Conservation (phyloP, 2,113 vertebrate genomes). For the Platanista minor region DNA sequence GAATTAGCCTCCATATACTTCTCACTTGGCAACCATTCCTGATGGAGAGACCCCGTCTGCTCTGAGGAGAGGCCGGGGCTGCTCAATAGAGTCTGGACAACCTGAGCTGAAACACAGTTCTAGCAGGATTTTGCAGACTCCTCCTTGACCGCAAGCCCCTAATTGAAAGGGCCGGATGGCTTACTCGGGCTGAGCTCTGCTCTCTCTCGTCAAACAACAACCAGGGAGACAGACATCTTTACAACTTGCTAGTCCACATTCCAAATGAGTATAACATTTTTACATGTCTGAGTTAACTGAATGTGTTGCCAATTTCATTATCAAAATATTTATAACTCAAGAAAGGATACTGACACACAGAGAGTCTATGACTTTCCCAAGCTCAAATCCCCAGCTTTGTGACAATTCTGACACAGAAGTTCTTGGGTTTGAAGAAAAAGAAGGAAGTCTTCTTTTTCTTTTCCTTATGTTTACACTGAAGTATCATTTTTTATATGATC, state of each 20-base stretch:
- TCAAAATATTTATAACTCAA: not conserved
- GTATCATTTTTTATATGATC: not conserved
- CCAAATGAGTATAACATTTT: constrained; percentile 5
- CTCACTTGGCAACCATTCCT: not conserved
- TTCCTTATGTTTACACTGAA: not conserved
- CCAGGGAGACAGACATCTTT: not conserved
- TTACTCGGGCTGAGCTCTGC: not conserved
- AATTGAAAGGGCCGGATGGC: not conserved
- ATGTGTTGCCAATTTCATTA: not conserved
- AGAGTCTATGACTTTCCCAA: not conserved
- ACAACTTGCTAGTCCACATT: not conserved
- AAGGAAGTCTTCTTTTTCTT: not conserved
- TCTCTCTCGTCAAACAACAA: not conserved
- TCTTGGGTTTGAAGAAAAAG: not conserved
- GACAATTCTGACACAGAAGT: not conserved
- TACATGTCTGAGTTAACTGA: not conserved
- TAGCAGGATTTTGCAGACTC: not conserved
- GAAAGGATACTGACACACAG: not conserved
- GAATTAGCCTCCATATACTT: not conserved
- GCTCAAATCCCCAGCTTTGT: not conserved
- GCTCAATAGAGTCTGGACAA: not conserved
- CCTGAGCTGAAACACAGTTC: not conserved
- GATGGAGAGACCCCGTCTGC: not conserved
- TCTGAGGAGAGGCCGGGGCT: not conserved
- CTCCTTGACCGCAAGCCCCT: not conserved